phyloP scores from a whole-genome alignment of 2,888 invertebrate genomes.

The Drosophila pegasa region DNA sequence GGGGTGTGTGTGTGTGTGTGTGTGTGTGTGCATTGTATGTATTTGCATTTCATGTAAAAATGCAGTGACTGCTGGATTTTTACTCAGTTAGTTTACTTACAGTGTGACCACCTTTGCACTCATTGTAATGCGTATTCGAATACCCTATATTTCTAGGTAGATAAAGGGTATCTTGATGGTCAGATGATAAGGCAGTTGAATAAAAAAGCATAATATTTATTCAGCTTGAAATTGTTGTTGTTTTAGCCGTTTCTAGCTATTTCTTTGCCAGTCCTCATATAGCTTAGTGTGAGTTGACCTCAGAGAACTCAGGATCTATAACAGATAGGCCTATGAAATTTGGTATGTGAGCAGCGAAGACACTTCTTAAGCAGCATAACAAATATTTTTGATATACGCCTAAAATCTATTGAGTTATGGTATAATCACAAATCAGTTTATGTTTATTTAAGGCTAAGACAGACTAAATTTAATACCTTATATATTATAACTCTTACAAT shows the following conservation, averaged over 20 bases:
- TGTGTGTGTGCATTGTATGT: slow-evolving; percentile 13
- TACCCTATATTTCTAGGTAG: neutral
- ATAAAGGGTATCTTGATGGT: neutral
- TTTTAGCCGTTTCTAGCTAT: neutral
- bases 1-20: slow-evolving; percentile 8
- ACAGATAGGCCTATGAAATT: neutral
- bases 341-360: neutral
- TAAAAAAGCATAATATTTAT: too few relatives aligned
- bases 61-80: slow-evolving; percentile 41
- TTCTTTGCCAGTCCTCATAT: too few relatives aligned
- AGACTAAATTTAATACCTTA: too few relatives aligned
- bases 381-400: neutral
- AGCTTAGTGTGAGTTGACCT: neutral
- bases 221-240: too few relatives aligned
- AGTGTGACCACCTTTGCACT: slow-evolving; percentile 22
- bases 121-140: slow-evolving; percentile 18
- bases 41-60: slow-evolving; percentile 28
- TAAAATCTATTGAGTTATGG: neutral
- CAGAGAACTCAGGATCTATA: neutral
- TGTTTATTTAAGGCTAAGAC: too few relatives aligned
- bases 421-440: too few relatives aligned
- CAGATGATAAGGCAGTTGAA: too few relatives aligned
- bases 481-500: too few relatives aligned
- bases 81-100: slow-evolving; percentile 26
- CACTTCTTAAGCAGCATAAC: neutral